These are phyloP conservation scores for Saguinus midas DNA, from an alignment of 2,113 vertebrate genomes.

Conservation along the genomic window DNA sequence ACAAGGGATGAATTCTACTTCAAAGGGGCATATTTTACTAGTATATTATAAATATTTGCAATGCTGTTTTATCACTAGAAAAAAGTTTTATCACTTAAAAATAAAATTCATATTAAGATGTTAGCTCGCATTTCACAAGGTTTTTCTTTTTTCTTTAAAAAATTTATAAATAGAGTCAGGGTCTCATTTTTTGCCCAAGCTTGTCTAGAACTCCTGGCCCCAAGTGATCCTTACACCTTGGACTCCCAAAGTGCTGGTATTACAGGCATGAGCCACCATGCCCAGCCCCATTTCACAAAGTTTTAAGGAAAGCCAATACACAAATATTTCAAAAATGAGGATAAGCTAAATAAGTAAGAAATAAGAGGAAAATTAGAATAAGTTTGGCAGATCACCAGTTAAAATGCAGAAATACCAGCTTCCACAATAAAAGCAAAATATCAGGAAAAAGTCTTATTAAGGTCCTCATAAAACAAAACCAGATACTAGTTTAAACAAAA, in stretches of 20 bases:
- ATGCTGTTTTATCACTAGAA: slow-evolving; percentile 13
- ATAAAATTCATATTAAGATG: neutral
- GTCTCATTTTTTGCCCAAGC: no score
- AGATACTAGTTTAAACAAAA: slow-evolving; percentile 45
- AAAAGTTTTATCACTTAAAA: slow-evolving; percentile 16
- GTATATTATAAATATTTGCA: slow-evolving; percentile 47
- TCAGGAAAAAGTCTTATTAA: neutral
- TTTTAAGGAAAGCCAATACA: neutral
- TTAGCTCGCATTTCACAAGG: slow-evolving; percentile 24
- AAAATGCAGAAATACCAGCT: slow-evolving; percentile 39
- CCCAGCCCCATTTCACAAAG: neutral
- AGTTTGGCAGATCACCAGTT: neutral
- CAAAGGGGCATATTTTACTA: slow-evolving; percentile 48
- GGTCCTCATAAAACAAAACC: slow-evolving; percentile 32
- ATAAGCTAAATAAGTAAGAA: slow-evolving; percentile 33
- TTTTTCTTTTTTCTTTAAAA: no score
- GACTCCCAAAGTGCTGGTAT: no score
- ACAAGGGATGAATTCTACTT: slow-evolving; percentile 12
- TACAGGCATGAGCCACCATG: no score
- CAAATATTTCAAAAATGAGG: slow-evolving; percentile 45
- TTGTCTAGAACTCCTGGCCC: no score
- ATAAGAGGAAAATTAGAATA: slow-evolving; percentile 15
- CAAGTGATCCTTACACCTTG: no score
- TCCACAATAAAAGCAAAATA: slow-evolving; percentile 20
- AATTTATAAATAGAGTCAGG: no score